Evolutionary conservation across 2,888 invertebrate genomes (phyloP), one percentile per base, ranked within the genome.

Genomic region (Drosophila picticornis): DNA sequence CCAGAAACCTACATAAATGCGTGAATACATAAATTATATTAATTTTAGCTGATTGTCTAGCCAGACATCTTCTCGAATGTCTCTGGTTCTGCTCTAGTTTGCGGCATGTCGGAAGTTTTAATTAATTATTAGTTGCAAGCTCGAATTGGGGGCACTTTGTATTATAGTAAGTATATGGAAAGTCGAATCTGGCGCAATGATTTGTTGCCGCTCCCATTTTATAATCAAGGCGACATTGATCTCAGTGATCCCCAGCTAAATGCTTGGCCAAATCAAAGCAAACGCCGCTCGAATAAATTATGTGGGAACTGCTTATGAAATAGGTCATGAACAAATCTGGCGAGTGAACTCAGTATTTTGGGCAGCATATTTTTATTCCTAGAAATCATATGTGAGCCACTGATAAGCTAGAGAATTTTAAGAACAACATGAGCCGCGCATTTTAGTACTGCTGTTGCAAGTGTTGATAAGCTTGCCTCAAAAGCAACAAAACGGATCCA

Each of bases 191-290:
- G 46, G 11, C 52, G 60, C 77, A 65, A 51, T 77, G 56, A 53
- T 72, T 68, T 68, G 56, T 38, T 27, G 61, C 50, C 57, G 83
- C 63, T 66, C 61, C 57, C 59, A 50, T 73, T 71, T 83, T 32
- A 31, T 55, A 75, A 82, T 84, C 71, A 67, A 58, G 67, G 27
- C 73, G 63, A 63, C 83, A 71, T 63, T 83, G 88, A 88, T 88
- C 87, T 80, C 19, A 32, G 48, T 72, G 70, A 77, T 68, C 85
- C 71, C 62, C 29, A 63, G 34, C 46, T n/a, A 40, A 70, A 72
- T 57, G n/a, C 19, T 50, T 32, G 48, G 25, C 46, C 27, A 29
- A 80, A 67, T 80, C 77, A 80, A 81, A 79, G 60, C 34, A 29
- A 38, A 73, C 63, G 78, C 59, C 36, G 32, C 16, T 13, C n/a